Base-by-base conservation (phyloP, 1,140 invertebrate species). In the Nasonia vitripennis region DNA sequence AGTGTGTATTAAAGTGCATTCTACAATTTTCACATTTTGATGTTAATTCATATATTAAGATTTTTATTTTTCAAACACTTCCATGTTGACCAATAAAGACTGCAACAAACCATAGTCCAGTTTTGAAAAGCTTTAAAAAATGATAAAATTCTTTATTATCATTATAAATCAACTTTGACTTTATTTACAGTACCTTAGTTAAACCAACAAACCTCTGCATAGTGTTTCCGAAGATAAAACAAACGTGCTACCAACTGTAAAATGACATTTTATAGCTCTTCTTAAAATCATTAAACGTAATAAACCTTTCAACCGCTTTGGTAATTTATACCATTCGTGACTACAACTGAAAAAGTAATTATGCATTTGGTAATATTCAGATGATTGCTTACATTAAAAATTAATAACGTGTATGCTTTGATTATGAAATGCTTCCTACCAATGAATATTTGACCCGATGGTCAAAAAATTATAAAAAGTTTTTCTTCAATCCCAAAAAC, bases 81-180 rank as follows among this genome's bases (percentile, higher is more conserved):
- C 34, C 34, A 37, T 5, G n/a, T 67, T 67, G 4, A 67, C 34
- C 20, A 75, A 27, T 27, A 27, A 78, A 27, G 17, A 79, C 51
- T 55, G 78, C 62, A 37, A 62, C 55, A 0, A 79, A 10, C 14
- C 48, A 67, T 31, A 78, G 27, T 78, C 48, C 51, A 62, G 78
- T 37, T 67, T 79, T 79, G 11, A 67, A 34, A n/a, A 79, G 27
- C 78, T 79, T 7, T 0, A 62, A 79, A 79, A 37, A 34, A 67
- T 0, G 11, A 62, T 20, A 45, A 31, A 14, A 31, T 31, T n/a
- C 12, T 2, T 31, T 73, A 11, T 12, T n/a, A 73, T 31, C 6
- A 10, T 27, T 73, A n/a, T n/a, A 73, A 34, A 45, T n/a, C 10
- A n/a, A 14, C 11, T 31, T n/a, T 67, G 34, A 37, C 34, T 37